Conservation (phyloP, 2,888 invertebrate species). For the Brachypalpus laphriformis region DNA sequence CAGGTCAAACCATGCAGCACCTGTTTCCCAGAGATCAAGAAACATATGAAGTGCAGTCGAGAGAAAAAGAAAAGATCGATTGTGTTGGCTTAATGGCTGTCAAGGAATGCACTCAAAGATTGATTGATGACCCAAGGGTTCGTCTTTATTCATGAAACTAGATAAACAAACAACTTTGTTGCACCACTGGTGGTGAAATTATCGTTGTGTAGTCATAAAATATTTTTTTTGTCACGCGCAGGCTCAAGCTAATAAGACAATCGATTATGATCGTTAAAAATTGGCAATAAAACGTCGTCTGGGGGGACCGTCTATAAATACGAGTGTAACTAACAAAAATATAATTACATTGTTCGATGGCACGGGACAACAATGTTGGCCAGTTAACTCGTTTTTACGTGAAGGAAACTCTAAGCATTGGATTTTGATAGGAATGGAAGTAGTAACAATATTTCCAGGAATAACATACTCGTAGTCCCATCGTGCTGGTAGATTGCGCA, state of each 20-base stretch:
- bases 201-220: conserved; percentile 32
- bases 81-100: conserved; percentile 69
- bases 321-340: background rate
- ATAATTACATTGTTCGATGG: background rate
- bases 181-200: conserved; percentile 54
- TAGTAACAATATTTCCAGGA: too few species aligned
- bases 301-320: background rate
- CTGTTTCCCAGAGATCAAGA: conserved; percentile 68
- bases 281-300: background rate
- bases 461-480: too few species aligned
- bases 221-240: background rate
- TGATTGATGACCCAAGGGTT: conserved; percentile 65
- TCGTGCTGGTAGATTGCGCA: background rate
- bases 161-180: conserved; percentile 62
- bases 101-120: conserved; percentile 63
- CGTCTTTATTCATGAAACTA: conserved; percentile 49
- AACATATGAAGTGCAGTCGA: background rate
- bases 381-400: background rate
- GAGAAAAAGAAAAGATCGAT: conserved; percentile 60
- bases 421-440: background rate
- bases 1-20: conserved; percentile 56
- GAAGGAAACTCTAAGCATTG: background rate
- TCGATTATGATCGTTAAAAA: conserved; percentile 13
- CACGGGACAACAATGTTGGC: background rate
- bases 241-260: background rate